These are phyloP conservation scores for Phycodurus eques DNA, from an alignment of 2,113 vertebrate genomes.

Conservation along the genomic window DNA sequence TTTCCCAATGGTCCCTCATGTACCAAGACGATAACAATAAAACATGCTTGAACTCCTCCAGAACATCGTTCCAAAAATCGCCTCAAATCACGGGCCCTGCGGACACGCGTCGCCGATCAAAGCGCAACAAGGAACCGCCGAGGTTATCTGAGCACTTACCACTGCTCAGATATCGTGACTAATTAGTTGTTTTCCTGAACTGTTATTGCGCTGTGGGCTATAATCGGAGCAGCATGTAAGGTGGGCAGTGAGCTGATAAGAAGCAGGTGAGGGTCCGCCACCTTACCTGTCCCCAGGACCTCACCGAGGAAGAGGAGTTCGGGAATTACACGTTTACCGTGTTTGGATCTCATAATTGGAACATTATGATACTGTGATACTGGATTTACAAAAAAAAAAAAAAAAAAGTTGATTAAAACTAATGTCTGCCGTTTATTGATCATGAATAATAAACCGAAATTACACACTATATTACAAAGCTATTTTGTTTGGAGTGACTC, in stretches of 20 bases:
- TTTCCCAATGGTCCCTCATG: too few species aligned
- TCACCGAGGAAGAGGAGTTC: slow-evolving; percentile 6
- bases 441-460: too few species aligned
- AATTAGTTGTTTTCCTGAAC: slow-evolving; percentile 50
- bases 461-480: too few species aligned
- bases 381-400: neutral
- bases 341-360: slow-evolving; percentile 18
- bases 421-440: too few species aligned
- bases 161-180: slow-evolving; percentile 50
- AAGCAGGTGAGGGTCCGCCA: slow-evolving; percentile 60
- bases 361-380: neutral
- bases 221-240: slow-evolving; percentile 55
- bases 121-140: slow-evolving; percentile 42
- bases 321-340: slow-evolving; percentile 53
- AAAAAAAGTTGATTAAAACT: too few species aligned
- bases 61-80: slow-evolving; percentile 40
- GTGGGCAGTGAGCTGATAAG: slow-evolving; percentile 45
- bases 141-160: slow-evolving; percentile 10
- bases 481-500: too few species aligned
- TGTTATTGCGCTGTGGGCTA: too few species aligned
- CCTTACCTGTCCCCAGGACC: slow-evolving; percentile 15
- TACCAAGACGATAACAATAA: neutral
- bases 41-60: slow-evolving; percentile 27
- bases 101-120: slow-evolving; percentile 56
- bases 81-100: slow-evolving; percentile 39